Conservation (phyloP, 2,113 vertebrate species). For the Leptodactylus fuscus region DNA sequence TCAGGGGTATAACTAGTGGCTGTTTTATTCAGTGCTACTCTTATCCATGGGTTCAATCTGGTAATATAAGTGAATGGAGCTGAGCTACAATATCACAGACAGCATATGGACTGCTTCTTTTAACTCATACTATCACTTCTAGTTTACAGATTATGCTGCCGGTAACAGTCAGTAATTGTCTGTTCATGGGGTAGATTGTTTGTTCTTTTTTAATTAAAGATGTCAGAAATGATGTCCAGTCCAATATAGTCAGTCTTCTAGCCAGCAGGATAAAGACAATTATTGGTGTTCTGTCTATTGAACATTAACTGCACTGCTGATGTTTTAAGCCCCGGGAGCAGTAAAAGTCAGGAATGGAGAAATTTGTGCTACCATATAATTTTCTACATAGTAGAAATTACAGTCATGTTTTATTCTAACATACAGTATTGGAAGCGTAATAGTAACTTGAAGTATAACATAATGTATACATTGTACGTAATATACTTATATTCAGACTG, state of each 20-base stretch:
- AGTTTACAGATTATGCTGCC: background rate
- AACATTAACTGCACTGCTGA: background rate
- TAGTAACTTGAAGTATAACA: too few relatives aligned
- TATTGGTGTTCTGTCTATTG: background rate
- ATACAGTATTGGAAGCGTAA: too few relatives aligned
- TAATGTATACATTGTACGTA: too few relatives aligned
- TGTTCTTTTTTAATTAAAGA: constrained; percentile 27
- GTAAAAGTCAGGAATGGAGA: background rate
- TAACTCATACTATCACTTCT: too few relatives aligned
- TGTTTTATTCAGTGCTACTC: too few relatives aligned
- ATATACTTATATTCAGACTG: too few relatives aligned
- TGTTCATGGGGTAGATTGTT: background rate
- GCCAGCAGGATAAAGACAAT: background rate
- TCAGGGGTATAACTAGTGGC: too few relatives aligned
- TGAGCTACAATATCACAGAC: too few relatives aligned
- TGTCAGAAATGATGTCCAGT: constrained; percentile 1
- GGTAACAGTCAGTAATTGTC: background rate
- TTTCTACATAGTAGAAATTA: background rate
- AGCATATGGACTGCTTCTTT: too few relatives aligned
- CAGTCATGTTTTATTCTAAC: background rate
- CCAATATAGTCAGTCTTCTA: background rate
- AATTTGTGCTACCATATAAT: background rate
- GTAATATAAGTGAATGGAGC: background rate
- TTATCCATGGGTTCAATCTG: too few relatives aligned
- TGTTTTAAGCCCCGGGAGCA: background rate